Base-by-base conservation (phyloP, 1,140 invertebrate genomes). In the Penaeus chinensis region DNA sequence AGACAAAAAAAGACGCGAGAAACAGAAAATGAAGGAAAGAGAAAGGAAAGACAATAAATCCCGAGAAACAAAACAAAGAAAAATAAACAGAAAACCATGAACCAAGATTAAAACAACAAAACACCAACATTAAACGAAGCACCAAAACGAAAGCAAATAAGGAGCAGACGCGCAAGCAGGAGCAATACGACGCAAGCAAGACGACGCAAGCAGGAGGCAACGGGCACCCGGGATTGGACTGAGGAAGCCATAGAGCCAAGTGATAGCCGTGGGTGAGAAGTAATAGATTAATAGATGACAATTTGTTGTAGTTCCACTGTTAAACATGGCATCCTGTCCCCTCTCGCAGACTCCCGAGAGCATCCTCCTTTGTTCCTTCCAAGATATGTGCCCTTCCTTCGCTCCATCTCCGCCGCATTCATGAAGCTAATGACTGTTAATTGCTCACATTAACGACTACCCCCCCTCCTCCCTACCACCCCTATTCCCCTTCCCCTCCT, bases 221-320 rank as follows among this genome's bases (percentile, higher is more conserved):
- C 22, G 65, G 37, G 42, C 24, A 37, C 19, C 19, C 5, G 47
- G 66, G 47, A 54, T 47, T 22, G 65, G 37, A 11, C 24, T 18
- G 24, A 37, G 60, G 18, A 22, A 27, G 80, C 24, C 78, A 81
- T 22, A 82, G 80, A 37, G 27, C 11, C 27, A 83, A 74, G 54
- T 42, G 37, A 22, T 37, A 63, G 37, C 22, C 54, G 69, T 19
- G 22, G 65, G 18, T n/a, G 65, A 85, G 84, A 71, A 85, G 37
- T 78, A 79, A 85, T 76, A 54, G 62, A 61, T 32, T 84, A 82
- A 84, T 84, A 76, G 71, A 84, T 61, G 76, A 66, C 76, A 84
- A 84, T 84, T 74, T 61, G 27, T 76, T 84, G 69, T 76, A 84
- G 66, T 84, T 84, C 27, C 60, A 76, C 32, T 37, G 82, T 61